phyloP scores from a whole-genome alignment of 2,113 vertebrate genomes.

The Tapirus terrestris region DNA sequence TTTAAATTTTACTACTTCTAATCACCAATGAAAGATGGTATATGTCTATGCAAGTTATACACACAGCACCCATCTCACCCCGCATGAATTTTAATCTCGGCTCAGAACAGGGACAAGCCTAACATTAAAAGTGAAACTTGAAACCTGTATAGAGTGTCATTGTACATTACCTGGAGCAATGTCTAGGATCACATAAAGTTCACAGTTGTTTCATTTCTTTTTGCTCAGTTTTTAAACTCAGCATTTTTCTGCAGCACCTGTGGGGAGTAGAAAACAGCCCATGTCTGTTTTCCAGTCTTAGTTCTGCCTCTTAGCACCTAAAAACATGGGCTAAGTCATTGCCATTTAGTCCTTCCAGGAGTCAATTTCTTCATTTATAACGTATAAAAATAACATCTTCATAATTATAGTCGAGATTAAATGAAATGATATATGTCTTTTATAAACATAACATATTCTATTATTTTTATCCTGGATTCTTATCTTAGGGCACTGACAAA shows the following conservation, averaged over 20 bases:
- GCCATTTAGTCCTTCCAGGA: background rate
- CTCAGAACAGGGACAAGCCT: background rate
- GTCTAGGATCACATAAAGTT: background rate
- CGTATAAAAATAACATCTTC: background rate
- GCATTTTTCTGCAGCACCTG: background rate
- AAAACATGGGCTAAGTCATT: background rate
- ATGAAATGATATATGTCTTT: background rate
- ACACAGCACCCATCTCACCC: background rate
- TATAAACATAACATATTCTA: background rate
- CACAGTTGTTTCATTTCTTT: background rate
- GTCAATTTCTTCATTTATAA: background rate
- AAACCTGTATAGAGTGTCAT: background rate
- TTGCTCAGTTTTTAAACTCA: background rate
- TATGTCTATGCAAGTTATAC: background rate
- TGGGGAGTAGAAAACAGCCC: background rate
- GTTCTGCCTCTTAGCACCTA: background rate
- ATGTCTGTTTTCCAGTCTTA: background rate
- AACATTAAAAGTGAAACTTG: background rate
- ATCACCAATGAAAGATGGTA: background rate
- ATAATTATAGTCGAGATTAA: background rate
- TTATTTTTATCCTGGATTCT: background rate
- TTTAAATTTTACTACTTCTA: background rate
- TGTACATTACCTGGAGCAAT: background rate
- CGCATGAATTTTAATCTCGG: background rate
- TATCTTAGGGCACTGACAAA: background rate